A percentile compares a stretch with the other conserved stretches of the same genome.
Evolutionary conservation across 2,888 invertebrate genomes (phyloP).

Genomic region (Gonocerus acuteangulatus): DNA sequence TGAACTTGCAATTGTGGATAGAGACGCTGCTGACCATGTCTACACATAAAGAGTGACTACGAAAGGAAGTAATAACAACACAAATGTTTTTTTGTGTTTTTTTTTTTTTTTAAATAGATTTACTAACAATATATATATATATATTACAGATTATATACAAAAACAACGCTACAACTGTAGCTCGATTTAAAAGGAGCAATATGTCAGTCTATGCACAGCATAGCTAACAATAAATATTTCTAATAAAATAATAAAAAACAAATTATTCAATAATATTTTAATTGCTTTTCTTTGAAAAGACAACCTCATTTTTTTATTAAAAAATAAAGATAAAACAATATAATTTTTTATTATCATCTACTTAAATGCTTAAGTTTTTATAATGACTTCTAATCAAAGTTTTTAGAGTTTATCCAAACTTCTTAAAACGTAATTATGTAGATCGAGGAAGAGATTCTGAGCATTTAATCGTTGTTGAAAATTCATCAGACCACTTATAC

Average conservation of each 20-base stretch:
- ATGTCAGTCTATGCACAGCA: conserved; percentile 26
- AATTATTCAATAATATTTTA: neutral
- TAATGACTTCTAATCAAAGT: no score
- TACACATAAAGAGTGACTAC: no score
- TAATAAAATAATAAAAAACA: conserved; percentile 2
- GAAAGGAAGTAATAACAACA: no score
- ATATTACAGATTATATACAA: conserved; percentile 24
- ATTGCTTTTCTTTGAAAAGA: neutral
- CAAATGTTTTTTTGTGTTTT: no score
- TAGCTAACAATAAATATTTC: conserved; percentile 9
- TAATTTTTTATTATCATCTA: neutral
- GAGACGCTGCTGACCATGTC: no score
- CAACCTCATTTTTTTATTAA: neutral
- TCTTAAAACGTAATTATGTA: no score
- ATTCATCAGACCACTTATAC: no score
- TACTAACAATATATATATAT: conserved; percentile 27
- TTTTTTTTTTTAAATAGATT: neutral
- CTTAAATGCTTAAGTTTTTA: no score
- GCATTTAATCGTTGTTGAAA: no score
- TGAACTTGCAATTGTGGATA: no score
- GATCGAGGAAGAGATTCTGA: no score
- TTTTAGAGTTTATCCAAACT: no score
- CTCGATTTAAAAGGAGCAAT: conserved; percentile 7
- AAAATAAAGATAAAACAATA: neutral
- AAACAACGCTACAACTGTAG: conserved; percentile 23